phyloP scores from a whole-genome alignment of 1,140 invertebrate species.

The Drosophila funebris region DNA sequence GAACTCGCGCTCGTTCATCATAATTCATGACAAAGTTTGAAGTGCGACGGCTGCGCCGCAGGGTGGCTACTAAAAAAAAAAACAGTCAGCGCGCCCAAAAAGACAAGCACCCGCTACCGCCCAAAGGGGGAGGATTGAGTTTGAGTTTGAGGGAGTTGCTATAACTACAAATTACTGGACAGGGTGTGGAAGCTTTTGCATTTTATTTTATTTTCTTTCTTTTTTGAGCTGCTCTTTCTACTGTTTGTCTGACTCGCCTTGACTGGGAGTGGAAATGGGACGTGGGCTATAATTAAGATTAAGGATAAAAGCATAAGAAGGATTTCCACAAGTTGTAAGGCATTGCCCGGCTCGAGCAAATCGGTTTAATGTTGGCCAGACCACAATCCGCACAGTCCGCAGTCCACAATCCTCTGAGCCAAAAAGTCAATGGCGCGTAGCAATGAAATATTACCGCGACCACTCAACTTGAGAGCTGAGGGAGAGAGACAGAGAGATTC shows the following conservation, averaged over 20 bases:
- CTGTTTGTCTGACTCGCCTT: slow-evolving; percentile 37
- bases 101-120: slow-evolving; percentile 36
- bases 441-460: slow-evolving; percentile 72
- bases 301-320: slow-evolving; percentile 83
- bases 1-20: slow-evolving; percentile 68
- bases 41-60: slow-evolving; percentile 68
- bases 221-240: slow-evolving; percentile 21
- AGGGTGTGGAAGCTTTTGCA: slow-evolving; percentile 44
- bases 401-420: slow-evolving; percentile 34
- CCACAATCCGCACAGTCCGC: slow-evolving; percentile 3
- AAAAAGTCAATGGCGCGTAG: slow-evolving; percentile 79
- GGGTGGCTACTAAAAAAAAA: slow-evolving; percentile 24
- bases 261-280: slow-evolving; percentile 19
- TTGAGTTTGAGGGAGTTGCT: slow-evolving; percentile 29
- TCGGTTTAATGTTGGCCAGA: slow-evolving; percentile 66
- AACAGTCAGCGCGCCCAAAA: slow-evolving; percentile 21
- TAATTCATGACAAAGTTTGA: slow-evolving; percentile 82
- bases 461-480: slow-evolving; percentile 35
- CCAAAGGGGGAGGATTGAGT: not conserved
- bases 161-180: slow-evolving; percentile 72
- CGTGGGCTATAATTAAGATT: slow-evolving; percentile 81
- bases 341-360: slow-evolving; percentile 44
- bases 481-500: too few relatives aligned
- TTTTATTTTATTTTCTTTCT: too few relatives aligned
- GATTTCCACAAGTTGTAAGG: slow-evolving; percentile 67